Evolutionary conservation across 1,140 invertebrate species (phyloP).

Genomic region (Tenebrio molitor): DNA sequence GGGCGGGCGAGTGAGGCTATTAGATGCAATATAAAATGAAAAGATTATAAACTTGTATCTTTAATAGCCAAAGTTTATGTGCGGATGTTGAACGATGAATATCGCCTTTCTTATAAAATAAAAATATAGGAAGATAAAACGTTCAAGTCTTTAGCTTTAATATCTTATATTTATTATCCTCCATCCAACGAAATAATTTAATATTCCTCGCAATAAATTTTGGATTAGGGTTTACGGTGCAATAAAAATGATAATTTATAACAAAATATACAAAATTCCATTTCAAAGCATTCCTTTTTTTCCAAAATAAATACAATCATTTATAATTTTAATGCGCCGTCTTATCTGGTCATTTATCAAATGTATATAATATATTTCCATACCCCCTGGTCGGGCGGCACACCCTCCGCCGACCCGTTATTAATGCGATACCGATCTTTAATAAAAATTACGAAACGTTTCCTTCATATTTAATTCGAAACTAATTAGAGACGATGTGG

Average conservation of each 20-base stretch:
- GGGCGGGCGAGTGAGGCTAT: constrained; percentile 54
- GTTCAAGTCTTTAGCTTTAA: constrained; percentile 62
- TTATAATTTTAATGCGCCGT: constrained; percentile 45
- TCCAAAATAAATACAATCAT: constrained; percentile 49
- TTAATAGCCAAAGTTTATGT: constrained; percentile 64
- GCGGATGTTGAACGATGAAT: constrained; percentile 62
- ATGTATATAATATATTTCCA: constrained; percentile 47
- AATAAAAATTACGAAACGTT: constrained; percentile 62
- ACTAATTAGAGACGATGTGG: constrained; percentile 53
- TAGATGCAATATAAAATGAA: constrained; percentile 60
- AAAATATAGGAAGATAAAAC: constrained; percentile 58
- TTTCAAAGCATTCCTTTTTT: constrained; percentile 51
- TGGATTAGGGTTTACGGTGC: constrained; percentile 65
- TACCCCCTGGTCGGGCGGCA: constrained; percentile 23
- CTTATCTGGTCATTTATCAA: constrained; percentile 54
- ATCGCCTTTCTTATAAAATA: constrained; percentile 60
- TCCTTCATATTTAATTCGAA: constrained; percentile 59
- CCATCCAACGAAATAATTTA: constrained; percentile 65
- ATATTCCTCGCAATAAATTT: constrained; percentile 66
- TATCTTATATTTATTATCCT: constrained; percentile 64
- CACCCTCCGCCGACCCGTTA: constrained; percentile 51
- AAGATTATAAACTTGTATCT: constrained; percentile 65
- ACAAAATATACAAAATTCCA: constrained; percentile 65
- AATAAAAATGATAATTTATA: constrained; percentile 66
- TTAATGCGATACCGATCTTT: constrained; percentile 61